Evolutionary conservation across 2,888 invertebrate genomes (phyloP), one percentile per base, ranked within the genome.

Genomic region (Hybos culiciformis): DNA sequence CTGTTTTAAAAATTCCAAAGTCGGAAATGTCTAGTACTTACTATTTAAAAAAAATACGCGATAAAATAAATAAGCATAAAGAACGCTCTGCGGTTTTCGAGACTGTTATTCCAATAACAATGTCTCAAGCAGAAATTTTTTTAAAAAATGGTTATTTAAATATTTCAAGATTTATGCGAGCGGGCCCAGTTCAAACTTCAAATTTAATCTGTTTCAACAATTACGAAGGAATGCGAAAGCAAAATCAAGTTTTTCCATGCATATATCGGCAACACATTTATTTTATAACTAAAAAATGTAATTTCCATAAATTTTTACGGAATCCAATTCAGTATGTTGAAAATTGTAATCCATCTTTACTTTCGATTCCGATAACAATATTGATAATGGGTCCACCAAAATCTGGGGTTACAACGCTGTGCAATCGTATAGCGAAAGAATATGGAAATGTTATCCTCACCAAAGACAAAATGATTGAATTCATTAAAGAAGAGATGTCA

Each of bases 151-250:
- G 80, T 5, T 75, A 74, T 57, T 76, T 65, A 55, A 72, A 78
- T 47, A 56, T 74, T 17, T 80, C 80, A 56, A 71, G 72, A 50
- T 80, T 78, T 58, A 71, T 74, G 18, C 69, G 72, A 42, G 69
- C 72, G 53, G 80, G 80, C 56, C 81, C 81, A 1, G 78, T 81
- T 1, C 72, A 74, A 53, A 62, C 75, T 39, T 68, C 57, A 53
- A 68, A 73, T 39, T 11, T 48, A 14, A 42, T 47, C 33, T 43
- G 43, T 2, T 4, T 48, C 3, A 48, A 48, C 23, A 17, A 11
- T 3, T 32, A 39, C 18, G 19, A 43, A 6, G 50, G 47, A 11
- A 33, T 41, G 12, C 17, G 26, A 29, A 31, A 14, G 8, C 38
- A 42, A 14, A 33, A 61, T 36, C 61, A 67, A 33, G 53, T 77